Conservation (phyloP, 2,797 vertebrate genomes). For the Diceros bicornis region DNA sequence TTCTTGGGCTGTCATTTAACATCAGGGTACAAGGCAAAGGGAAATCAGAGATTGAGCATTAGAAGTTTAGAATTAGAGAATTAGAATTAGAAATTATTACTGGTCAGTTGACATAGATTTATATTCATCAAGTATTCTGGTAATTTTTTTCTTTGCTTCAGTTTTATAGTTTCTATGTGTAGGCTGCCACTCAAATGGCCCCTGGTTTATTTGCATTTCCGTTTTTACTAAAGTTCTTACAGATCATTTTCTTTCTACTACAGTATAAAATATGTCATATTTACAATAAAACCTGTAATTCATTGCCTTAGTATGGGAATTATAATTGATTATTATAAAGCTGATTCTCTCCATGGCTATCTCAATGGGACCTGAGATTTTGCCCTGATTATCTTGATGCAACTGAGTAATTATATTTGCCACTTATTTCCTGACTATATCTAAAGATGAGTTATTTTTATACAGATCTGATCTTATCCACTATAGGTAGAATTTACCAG, state of each 20-base stretch:
- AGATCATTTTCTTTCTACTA: background rate
- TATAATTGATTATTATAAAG: background rate
- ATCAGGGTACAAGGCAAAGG: background rate
- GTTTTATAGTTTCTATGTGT: background rate
- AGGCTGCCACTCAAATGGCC: background rate
- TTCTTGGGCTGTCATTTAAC: background rate
- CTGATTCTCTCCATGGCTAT: background rate
- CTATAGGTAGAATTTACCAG: background rate
- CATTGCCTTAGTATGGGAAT: background rate
- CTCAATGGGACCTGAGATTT: background rate
- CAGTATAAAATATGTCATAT: background rate
- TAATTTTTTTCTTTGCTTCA: background rate
- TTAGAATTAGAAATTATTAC: background rate
- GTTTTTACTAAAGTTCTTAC: background rate
- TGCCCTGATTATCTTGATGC: background rate
- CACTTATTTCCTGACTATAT: background rate
- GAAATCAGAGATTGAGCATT: background rate
- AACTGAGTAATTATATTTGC: background rate
- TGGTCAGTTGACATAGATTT: background rate
- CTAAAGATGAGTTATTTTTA: background rate
- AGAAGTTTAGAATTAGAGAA: background rate
- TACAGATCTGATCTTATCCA: background rate
- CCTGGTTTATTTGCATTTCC: background rate
- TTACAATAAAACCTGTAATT: background rate
- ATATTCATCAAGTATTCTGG: background rate